Evolutionary conservation across 1,140 invertebrate species (phyloP).

Genomic region (Battus philenor): DNA sequence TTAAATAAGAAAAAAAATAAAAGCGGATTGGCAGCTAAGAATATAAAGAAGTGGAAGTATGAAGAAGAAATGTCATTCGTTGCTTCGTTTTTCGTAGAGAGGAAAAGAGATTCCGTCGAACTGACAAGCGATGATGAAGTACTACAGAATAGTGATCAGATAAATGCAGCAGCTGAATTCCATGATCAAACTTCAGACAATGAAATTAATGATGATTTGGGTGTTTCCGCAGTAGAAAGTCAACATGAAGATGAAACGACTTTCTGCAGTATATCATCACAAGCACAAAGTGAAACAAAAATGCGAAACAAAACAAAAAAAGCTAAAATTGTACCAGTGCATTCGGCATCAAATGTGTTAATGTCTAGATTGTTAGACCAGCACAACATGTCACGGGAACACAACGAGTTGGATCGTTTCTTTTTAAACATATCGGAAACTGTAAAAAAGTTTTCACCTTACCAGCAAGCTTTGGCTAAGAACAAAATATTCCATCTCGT

Average conservation of each 20-base stretch:
- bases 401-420: slow-evolving; percentile 29
- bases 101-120: slow-evolving; percentile 24
- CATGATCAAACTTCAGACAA: slow-evolving; percentile 8
- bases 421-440: slow-evolving; percentile 31
- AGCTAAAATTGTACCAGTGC: neutral
- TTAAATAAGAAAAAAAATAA: slow-evolving; percentile 34
- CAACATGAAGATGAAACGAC: slow-evolving; percentile 1
- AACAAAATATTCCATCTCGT: slow-evolving; percentile 31
- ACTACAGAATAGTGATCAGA: slow-evolving; percentile 15
- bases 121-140: slow-evolving; percentile 27
- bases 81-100: slow-evolving; percentile 24
- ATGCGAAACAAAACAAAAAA: slow-evolving; percentile 14
- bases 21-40: slow-evolving; percentile 26
- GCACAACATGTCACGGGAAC: slow-evolving; percentile 10
- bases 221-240: slow-evolving; percentile 5
- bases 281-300: slow-evolving; percentile 17
- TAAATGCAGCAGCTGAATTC: slow-evolving; percentile 8
- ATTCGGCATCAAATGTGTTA: slow-evolving; percentile 25
- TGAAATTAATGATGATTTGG: slow-evolving; percentile 9
- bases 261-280: slow-evolving; percentile 12
- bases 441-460: slow-evolving; percentile 33
- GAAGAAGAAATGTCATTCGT: slow-evolving; percentile 38
- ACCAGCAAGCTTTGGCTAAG: slow-evolving; percentile 30
- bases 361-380: slow-evolving; percentile 22
- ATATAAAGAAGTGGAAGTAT: slow-evolving; percentile 35